Evolutionary conservation across 2,888 invertebrate genomes (phyloP).

Genomic region (Xylophagus ater): DNA sequence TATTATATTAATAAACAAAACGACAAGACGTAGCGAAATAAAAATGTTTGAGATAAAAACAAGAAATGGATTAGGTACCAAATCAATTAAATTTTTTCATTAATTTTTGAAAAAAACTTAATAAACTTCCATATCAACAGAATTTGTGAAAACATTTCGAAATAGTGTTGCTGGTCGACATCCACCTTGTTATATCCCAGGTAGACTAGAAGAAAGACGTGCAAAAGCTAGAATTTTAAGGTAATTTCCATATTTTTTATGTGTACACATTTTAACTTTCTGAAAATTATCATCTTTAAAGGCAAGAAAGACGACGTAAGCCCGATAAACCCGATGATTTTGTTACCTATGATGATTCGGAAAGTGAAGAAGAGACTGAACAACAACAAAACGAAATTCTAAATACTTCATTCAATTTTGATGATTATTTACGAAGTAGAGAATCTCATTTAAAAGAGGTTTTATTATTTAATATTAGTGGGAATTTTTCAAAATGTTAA

Average conservation of each 20-base stretch:
- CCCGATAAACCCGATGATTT: slow-evolving; percentile 85
- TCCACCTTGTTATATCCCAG: slow-evolving; percentile 64
- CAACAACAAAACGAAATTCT: slow-evolving; percentile 60
- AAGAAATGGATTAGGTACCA: slow-evolving; percentile 26
- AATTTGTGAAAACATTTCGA: slow-evolving; percentile 35
- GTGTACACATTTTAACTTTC: neutral
- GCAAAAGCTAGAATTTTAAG: slow-evolving; percentile 44
- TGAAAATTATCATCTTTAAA: slow-evolving; percentile 21
- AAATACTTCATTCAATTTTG: slow-evolving; percentile 73
- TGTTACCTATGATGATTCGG: slow-evolving; percentile 78
- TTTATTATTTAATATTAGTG: slow-evolving; percentile 10
- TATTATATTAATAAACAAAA: too few relatives aligned
- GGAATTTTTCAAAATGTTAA: too few relatives aligned
- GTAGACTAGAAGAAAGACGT: slow-evolving; percentile 62
- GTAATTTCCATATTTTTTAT: slow-evolving; percentile 5
- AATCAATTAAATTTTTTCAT: too few relatives aligned
- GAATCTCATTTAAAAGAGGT: slow-evolving; percentile 63
- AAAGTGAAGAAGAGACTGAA: slow-evolving; percentile 72
- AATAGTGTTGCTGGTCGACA: slow-evolving; percentile 50
- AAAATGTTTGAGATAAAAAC: slow-evolving; percentile 25
- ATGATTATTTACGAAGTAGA: slow-evolving; percentile 70
- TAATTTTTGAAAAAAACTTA: too few relatives aligned
- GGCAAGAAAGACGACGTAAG: slow-evolving; percentile 62
- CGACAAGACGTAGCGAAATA: too few relatives aligned
- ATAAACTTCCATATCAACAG: too few relatives aligned